phyloP scores from a whole-genome alignment of 1,140 invertebrate genomes.

The Anastrepha obliqua region DNA sequence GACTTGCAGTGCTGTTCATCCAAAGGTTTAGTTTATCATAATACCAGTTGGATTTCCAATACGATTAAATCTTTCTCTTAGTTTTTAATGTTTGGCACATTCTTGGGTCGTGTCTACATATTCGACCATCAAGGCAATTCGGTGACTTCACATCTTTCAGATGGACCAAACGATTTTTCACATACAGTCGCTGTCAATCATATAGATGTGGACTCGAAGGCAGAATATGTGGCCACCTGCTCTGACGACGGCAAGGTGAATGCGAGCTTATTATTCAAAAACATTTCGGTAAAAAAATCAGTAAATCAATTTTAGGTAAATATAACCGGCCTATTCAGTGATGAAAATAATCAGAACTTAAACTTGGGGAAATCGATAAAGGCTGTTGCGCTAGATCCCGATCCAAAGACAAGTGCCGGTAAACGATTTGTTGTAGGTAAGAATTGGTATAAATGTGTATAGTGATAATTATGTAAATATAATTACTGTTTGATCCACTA shows the following conservation, averaged over 20 bases:
- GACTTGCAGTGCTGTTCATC: conserved; percentile 90
- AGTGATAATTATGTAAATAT: background rate
- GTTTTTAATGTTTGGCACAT: conserved; percentile 94
- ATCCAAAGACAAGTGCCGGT: conserved; percentile 83
- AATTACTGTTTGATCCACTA: background rate
- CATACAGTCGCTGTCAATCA: conserved; percentile 94
- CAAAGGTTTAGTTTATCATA: conserved; percentile 80
- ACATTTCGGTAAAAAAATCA: background rate
- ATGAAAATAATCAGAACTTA: conserved; percentile 87
- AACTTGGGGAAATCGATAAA: conserved; percentile 89
- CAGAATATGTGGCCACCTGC: conserved; percentile 85
- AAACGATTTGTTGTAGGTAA: conserved; percentile 89
- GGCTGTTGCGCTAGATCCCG: conserved; percentile 91
- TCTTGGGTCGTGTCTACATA: conserved; percentile 92
- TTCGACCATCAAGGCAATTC: conserved; percentile 95
- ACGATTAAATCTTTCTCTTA: conserved; percentile 72
- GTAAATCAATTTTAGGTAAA: conserved; percentile 68
- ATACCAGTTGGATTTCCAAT: too few species aligned
- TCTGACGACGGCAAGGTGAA: conserved; percentile 93
- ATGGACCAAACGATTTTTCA: conserved; percentile 79
- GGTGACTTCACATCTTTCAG: conserved; percentile 77
- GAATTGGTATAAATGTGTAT: background rate
- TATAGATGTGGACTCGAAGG: conserved; percentile 93
- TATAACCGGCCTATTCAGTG: conserved; percentile 87
- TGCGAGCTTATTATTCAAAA: conserved; percentile 49